A percentile compares a stretch with the other conserved stretches of the same genome.
Evolutionary conservation across 2,888 invertebrate genomes (phyloP).

Genomic region (Nephrotoma appendiculata): DNA sequence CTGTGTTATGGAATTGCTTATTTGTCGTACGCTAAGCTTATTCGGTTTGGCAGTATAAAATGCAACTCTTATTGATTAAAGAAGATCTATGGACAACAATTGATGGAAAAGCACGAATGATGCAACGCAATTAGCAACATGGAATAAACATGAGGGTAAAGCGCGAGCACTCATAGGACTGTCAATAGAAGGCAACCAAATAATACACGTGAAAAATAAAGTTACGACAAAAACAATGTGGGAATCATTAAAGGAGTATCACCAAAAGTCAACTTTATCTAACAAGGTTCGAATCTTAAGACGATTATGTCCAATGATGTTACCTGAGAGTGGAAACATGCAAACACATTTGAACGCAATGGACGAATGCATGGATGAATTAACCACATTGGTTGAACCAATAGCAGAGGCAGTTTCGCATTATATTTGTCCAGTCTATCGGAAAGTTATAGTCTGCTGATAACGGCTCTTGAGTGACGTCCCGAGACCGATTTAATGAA

Average conservation of each 20-base stretch:
- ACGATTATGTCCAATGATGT: not conserved
- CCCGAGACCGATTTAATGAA: conserved; percentile 5
- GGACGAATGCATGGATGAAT: not conserved
- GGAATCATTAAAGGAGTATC: not conserved
- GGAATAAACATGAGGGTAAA: not conserved
- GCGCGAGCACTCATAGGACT: not conserved
- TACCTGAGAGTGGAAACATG: not conserved
- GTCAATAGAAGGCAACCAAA: not conserved
- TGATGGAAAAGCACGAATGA: not conserved
- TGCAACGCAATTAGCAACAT: not conserved
- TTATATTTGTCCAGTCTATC: not conserved
- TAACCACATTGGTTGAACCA: not conserved
- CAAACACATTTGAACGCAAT: not conserved
- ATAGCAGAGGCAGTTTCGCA: not conserved
- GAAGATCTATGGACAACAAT: not conserved
- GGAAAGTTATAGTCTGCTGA: not conserved
- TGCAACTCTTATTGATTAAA: not conserved
- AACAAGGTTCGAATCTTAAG: not conserved
- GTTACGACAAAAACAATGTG: not conserved
- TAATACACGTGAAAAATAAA: not conserved
- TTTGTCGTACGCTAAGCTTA: not conserved
- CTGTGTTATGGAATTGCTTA: too few species aligned
- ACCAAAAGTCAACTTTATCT: not conserved
- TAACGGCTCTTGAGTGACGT: conserved; percentile 6
- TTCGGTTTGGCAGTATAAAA: not conserved